Percentiles rank a stretch among this genome's conserved stretches.
Evolutionary conservation across 2,888 invertebrate genomes (phyloP).

Genomic region (Drosophila vallismaia): DNA sequence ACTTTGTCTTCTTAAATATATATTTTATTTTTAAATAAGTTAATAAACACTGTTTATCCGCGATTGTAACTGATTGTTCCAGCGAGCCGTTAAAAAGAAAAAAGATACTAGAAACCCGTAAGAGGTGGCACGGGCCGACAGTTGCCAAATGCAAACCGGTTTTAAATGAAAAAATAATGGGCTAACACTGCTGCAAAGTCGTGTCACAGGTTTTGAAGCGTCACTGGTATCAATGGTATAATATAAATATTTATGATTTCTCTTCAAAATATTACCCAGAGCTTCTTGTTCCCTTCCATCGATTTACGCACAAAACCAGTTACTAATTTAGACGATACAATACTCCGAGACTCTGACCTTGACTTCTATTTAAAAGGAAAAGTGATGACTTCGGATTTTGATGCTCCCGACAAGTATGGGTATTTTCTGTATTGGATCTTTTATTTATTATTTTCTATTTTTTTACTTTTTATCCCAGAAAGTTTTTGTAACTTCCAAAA

Average conservation of each 20-base stretch:
- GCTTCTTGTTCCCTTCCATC: constrained; percentile 2
- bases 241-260: constrained; percentile 70
- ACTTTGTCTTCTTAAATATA: no score
- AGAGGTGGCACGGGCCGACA: not conserved
- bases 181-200: constrained; percentile 21
- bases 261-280: constrained; percentile 49
- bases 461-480: no score
- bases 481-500: no score
- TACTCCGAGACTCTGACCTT: constrained; percentile 56
- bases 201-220: constrained; percentile 56
- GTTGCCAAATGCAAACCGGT: constrained; percentile 65
- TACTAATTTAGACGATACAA: constrained; percentile 17
- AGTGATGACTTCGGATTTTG: constrained; percentile 53
- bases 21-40: not conserved
- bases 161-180: constrained; percentile 54
- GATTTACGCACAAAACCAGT: constrained; percentile 28
- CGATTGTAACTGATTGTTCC: constrained; percentile 11
- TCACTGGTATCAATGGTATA: constrained; percentile 42
- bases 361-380: constrained; percentile 75
- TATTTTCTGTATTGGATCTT: not conserved
- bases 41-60: not conserved
- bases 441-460: no score
- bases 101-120: not conserved
- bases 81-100: constrained; percentile 2
- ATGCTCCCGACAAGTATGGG: not conserved